phyloP scores from a whole-genome alignment of 2,888 invertebrate genomes.

The Monoplex corrugatus region DNA sequence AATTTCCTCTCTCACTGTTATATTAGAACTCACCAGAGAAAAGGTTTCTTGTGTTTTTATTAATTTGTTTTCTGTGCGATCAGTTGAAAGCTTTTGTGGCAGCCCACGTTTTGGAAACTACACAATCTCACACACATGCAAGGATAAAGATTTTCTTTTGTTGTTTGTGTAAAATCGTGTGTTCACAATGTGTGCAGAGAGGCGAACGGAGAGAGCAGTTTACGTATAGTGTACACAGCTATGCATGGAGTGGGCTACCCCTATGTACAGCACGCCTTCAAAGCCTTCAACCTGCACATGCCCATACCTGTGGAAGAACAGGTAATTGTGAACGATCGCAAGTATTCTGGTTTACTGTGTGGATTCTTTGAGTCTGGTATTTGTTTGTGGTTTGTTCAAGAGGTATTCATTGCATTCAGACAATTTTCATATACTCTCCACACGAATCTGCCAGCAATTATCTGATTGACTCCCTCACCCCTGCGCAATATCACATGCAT shows the following conservation, averaged over 20 bases:
- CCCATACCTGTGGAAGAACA: conserved; percentile 83
- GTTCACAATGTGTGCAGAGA: conserved; percentile 65
- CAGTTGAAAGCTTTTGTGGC: too few relatives aligned
- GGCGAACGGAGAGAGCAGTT: conserved; percentile 73
- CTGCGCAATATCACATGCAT: too few relatives aligned
- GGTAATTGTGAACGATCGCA: conserved; percentile 82
- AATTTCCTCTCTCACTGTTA: too few relatives aligned
- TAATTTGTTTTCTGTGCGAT: too few relatives aligned
- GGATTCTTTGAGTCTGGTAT: background rate
- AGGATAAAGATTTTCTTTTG: too few relatives aligned
- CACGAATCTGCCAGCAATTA: background rate
- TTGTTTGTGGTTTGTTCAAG: background rate
- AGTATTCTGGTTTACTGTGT: background rate
- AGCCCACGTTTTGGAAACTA: too few relatives aligned
- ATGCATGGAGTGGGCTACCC: conserved; percentile 98
- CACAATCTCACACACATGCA: too few relatives aligned
- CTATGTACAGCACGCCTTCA: conserved; percentile 89
- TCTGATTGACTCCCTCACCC: background rate
- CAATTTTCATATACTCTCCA: too few relatives aligned
- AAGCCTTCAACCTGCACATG: conserved; percentile 86
- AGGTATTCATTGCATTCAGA: background rate
- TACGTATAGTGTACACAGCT: conserved; percentile 93
- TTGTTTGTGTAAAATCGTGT: background rate
- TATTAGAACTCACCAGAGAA: too few relatives aligned
- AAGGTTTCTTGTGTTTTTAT: too few relatives aligned